A percentile compares a stretch with the other conserved stretches of the same genome.
These are phyloP conservation scores for Scolopax rusticola DNA, from an alignment of 2,797 vertebrate species.

Conservation along the genomic window DNA sequence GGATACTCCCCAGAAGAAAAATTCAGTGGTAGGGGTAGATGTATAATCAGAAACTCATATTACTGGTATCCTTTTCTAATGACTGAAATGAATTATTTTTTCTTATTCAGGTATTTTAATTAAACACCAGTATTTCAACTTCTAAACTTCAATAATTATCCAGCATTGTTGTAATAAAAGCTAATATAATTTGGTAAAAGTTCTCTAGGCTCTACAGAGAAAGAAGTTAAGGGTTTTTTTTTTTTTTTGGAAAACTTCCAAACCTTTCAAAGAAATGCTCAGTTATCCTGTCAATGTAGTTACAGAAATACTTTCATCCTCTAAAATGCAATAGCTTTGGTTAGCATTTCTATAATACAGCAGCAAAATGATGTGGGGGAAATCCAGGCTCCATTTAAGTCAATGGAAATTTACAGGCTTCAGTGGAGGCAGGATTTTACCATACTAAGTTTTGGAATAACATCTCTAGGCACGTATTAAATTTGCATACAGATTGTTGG, in stretches of 20 bases:
- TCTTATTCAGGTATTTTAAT: background rate
- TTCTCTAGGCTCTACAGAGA: background rate
- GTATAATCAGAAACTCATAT: background rate
- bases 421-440: background rate
- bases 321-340: background rate
- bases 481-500: constrained; percentile 35
- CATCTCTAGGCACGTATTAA: background rate
- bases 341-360: background rate
- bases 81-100: background rate
- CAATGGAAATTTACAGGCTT: constrained; percentile 46
- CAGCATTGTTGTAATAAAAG: background rate
- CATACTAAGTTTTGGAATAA: background rate
- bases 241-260: background rate
- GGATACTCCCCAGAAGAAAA: background rate
- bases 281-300: background rate
- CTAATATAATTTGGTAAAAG: background rate
- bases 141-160: background rate
- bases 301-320: background rate
- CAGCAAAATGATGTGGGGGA: background rate
- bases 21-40: background rate
- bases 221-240: background rate
- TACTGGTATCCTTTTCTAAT: background rate
- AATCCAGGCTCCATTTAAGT: background rate
- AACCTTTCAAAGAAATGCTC: background rate
- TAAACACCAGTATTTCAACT: background rate